Evolutionary conservation across 2,113 vertebrate species (phyloP).

Genomic region (Morphnarchus princeps): DNA sequence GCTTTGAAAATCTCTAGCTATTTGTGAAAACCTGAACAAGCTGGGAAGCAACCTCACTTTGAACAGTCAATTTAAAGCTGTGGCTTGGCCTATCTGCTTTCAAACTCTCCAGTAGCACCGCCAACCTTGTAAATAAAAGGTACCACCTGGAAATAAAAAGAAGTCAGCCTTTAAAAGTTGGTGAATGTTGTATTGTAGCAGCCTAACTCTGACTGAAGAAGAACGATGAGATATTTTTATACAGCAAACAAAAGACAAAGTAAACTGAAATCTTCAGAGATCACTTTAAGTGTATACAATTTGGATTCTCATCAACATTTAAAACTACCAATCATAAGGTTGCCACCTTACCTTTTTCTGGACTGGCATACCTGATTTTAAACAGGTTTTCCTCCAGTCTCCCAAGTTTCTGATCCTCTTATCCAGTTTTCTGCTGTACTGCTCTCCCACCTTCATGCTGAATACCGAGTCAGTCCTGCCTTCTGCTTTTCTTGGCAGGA

Average conservation of each 20-base stretch:
- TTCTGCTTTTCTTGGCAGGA: constrained; percentile 39
- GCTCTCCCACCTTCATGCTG: constrained; percentile 3
- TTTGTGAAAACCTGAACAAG: constrained; percentile 63
- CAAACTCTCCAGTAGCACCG: constrained; percentile 19
- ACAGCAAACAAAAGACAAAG: constrained; percentile 69
- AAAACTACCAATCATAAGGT: constrained; percentile 76
- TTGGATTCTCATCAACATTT: constrained; percentile 65
- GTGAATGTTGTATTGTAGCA: not conserved
- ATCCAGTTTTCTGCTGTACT: constrained; percentile 19
- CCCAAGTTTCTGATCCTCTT: constrained; percentile 25
- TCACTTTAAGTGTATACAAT: constrained; percentile 58
- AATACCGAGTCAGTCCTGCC: constrained; percentile 15
- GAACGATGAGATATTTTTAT: constrained; percentile 47
- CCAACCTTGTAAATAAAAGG: not conserved
- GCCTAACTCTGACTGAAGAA: constrained; percentile 62
- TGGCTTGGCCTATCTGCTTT: constrained; percentile 35
- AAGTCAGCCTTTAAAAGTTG: constrained; percentile 33
- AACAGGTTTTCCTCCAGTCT: constrained; percentile 36
- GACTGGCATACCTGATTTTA: constrained; percentile 50
- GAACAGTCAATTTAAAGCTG: constrained; percentile 28
- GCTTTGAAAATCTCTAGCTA: constrained; percentile 72
- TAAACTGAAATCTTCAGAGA: constrained; percentile 70
- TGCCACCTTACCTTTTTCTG: constrained; percentile 72
- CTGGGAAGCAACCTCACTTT: constrained; percentile 33
- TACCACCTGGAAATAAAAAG: constrained; percentile 22